Evolutionary conservation across 2,797 vertebrate genomes (phyloP), one percentile per base, ranked within the genome.

Genomic region (Masticophis lateralis): DNA sequence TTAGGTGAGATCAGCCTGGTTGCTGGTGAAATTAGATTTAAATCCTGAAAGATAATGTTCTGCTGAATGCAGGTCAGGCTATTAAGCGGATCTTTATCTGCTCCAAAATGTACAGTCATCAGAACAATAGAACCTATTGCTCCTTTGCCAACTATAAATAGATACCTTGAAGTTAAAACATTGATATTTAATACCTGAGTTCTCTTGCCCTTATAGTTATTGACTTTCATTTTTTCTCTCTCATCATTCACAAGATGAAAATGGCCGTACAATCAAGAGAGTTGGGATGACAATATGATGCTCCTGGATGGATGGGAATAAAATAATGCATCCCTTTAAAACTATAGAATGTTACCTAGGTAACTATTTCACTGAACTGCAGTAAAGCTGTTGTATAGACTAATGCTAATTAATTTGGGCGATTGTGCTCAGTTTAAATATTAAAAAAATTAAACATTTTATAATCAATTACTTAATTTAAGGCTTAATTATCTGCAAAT

Each of bases 161-260:
- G 87, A 61, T n/a, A 86, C 89, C 69, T 92, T 51, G 60, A 61
- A 60, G 93, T 92, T 79, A 91, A 94, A 93, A 89, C 91, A 56
- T 91, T 93, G 93, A 56, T 57, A 96, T 86, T 61, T 89, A 66
- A 37, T 88, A 91, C 89, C 94, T 94, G 95, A 95, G 88, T 94
- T 94, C 90, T 89, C 92, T 9, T 86, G 83, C 43, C 32, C 59
- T 94, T 94, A 94, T 95, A 94, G 96, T 95, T 90, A 94, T 91
- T 83, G 4, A 56, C 22, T 32, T 88, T 43, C 91, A 22, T 63
- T 91, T 69, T 47, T 86, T 86, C 6, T 90, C 60, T 90, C 93
- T 93, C 9, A 0, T 89, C 88, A 18, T 47, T 79, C 66, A 87
- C 89, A 61, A 51, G 51, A 20, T 60, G 47, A 59, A 59, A 86